These are phyloP conservation scores for Glyptemys insculpta DNA, from an alignment of 2,797 vertebrate genomes.

Conservation along the genomic window DNA sequence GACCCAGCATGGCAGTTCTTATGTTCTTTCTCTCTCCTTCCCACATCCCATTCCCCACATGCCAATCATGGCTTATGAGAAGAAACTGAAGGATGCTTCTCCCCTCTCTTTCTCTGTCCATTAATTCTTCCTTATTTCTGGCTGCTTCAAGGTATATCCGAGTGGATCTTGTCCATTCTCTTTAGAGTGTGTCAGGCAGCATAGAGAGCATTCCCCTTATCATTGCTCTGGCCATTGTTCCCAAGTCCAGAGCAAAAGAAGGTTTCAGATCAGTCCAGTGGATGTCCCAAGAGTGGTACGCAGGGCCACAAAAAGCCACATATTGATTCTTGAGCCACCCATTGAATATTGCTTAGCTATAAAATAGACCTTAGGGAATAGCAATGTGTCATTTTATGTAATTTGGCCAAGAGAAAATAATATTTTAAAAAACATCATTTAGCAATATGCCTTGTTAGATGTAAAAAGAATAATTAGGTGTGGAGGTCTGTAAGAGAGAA, in stretches of 20 bases:
- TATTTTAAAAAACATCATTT: constrained; percentile 35
- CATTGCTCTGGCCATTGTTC: background rate
- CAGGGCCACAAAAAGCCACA: background rate
- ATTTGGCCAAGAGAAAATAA: constrained; percentile 41
- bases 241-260: background rate
- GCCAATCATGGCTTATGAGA: background rate
- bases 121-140: background rate
- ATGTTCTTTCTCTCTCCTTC: background rate
- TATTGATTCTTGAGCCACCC: constrained; percentile 14
- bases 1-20: background rate
- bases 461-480: constrained; percentile 56
- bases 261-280: background rate
- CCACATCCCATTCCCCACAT: background rate
- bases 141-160: background rate
- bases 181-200: background rate
- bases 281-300: background rate
- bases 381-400: constrained; percentile 38
- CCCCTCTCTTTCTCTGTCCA: background rate
- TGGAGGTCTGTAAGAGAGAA: constrained; percentile 3
- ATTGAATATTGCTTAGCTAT: background rate
- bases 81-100: background rate
- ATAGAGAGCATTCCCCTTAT: background rate
- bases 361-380: constrained; percentile 54
- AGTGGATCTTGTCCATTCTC: background rate
- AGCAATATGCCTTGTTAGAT: background rate